Percentiles rank a stretch among this genome's conserved stretches.
These are phyloP conservation scores for Hipposideros larvatus DNA, from an alignment of 2,797 vertebrate species.

Conservation along the genomic window DNA sequence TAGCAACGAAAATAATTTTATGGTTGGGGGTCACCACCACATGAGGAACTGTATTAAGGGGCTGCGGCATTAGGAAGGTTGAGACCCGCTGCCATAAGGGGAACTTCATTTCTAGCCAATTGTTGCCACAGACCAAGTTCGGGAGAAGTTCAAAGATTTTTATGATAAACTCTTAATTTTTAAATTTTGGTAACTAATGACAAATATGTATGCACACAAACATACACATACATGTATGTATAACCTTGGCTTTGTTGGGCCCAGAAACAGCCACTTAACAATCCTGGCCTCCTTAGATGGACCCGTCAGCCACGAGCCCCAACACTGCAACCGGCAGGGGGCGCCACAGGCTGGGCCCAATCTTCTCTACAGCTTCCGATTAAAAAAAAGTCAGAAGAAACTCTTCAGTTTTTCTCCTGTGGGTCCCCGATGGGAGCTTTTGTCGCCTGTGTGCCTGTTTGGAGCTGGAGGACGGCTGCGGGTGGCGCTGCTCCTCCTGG, in stretches of 20 bases:
- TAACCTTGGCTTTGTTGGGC: neutral
- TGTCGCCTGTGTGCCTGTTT: neutral
- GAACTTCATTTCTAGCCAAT: neutral
- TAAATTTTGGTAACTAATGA: neutral
- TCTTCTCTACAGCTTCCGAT: neutral
- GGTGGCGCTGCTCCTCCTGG: too few species aligned
- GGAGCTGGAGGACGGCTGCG: neutral
- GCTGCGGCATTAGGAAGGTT: too few species aligned
- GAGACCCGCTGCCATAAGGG: too few species aligned
- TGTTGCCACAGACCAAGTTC: neutral
- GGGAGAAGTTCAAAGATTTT: neutral
- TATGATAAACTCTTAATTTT: neutral
- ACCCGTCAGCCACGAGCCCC: neutral
- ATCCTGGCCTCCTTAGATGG: neutral
- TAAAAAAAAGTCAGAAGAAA: neutral
- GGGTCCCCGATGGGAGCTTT: neutral
- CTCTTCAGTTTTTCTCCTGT: neutral
- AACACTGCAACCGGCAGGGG: neutral
- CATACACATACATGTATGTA: neutral
- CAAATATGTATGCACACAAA: neutral
- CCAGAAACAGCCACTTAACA: neutral
- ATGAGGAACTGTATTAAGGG: too few species aligned
- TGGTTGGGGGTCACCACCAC: too few species aligned
- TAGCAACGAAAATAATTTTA: too few species aligned
- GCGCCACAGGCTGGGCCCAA: neutral